phyloP scores from a whole-genome alignment of 2,113 vertebrate genomes.

The Larimichthys crocea region DNA sequence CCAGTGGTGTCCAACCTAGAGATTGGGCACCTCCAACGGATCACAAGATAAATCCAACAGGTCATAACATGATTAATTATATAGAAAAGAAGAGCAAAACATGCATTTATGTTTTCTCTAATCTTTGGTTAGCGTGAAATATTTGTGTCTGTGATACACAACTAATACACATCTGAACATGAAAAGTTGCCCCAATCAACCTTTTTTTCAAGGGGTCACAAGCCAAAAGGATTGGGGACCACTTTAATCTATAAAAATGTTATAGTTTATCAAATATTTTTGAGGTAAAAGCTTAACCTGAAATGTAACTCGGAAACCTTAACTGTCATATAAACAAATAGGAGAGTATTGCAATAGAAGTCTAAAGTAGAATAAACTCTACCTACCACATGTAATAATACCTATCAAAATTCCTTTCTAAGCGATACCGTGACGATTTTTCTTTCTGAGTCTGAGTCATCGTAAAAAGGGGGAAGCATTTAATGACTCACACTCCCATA shows the following conservation, averaged over 20 bases:
- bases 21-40: not conserved
- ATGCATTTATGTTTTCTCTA: not conserved
- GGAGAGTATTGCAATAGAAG: too few species aligned
- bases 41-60: not conserved
- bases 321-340: too few species aligned
- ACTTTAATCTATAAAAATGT: not conserved
- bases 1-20: not conserved
- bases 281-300: not conserved
- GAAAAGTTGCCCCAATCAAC: too few species aligned
- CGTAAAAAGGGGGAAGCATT: not conserved
- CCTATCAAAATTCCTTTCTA: not conserved
- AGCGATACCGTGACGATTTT: not conserved
- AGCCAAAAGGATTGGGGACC: not conserved
- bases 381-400: not conserved
- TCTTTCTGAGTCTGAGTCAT: not conserved
- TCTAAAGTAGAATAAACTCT: too few species aligned
- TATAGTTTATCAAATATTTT: not conserved
- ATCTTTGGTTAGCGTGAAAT: not conserved
- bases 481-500: conserved; percentile 28
- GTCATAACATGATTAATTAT: not conserved
- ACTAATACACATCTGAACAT: too few species aligned
- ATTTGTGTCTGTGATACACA: too few species aligned
- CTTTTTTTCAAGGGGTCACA: not conserved
- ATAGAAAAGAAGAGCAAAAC: not conserved
- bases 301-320: not conserved